Conservation (phyloP, 2,113 vertebrate genomes). For the Nymphicus hollandicus region DNA sequence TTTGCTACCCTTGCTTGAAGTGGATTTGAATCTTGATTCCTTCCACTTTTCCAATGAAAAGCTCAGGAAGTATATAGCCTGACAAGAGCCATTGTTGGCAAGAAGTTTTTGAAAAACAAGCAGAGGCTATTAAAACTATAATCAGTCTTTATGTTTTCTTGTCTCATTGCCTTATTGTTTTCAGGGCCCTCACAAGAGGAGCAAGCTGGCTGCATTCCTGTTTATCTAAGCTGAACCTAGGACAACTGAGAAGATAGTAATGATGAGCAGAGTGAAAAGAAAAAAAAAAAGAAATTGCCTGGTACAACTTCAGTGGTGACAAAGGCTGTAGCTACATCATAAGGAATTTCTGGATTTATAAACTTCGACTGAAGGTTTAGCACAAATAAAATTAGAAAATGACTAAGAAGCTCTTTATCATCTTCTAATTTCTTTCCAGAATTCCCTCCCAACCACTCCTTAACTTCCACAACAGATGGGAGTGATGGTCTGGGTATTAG, state of each 20-base stretch:
- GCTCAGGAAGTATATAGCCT: not conserved
- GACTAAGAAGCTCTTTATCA: not conserved
- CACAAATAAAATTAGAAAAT: not conserved
- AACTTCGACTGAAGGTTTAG: not conserved
- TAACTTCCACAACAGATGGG: not conserved
- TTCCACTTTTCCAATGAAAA: constrained; percentile 13
- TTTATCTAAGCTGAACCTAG: not conserved
- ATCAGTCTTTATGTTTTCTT: not conserved
- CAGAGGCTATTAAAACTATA: not conserved
- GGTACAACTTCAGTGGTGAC: not conserved
- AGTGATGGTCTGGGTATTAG: not conserved
- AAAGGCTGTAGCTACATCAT: not conserved
- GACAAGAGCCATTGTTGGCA: not conserved
- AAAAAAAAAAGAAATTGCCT: not conserved
- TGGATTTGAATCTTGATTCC: not conserved
- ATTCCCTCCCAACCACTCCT: not conserved
- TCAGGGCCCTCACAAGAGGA: not conserved
- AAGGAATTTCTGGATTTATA: not conserved
- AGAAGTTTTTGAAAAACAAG: constrained; percentile 8
- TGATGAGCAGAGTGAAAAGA: not conserved
- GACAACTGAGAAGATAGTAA: not conserved
- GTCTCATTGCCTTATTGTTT: not conserved
- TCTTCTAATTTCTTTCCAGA: not conserved
- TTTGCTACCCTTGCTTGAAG: not conserved
- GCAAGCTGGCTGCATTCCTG: not conserved